Evolutionary conservation across 2,797 vertebrate genomes (phyloP).

Genomic region (Spinus olivaceus): DNA sequence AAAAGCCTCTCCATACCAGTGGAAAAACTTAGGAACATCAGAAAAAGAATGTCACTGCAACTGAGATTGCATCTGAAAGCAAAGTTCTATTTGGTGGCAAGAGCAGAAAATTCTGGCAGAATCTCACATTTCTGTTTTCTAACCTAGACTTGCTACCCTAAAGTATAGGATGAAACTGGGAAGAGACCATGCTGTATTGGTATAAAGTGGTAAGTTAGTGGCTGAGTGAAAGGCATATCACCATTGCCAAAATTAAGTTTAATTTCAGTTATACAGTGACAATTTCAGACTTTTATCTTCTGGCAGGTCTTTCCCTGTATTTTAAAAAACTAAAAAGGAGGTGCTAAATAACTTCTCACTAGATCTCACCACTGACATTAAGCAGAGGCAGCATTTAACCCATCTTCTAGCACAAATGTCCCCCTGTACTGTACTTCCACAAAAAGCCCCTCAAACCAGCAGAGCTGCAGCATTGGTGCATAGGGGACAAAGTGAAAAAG

Average conservation of each 20-base stretch:
- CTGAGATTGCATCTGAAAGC: neutral
- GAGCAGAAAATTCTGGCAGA: neutral
- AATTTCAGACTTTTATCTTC: neutral
- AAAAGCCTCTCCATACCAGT: neutral
- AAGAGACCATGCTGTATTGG: neutral
- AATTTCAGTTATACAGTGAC: neutral
- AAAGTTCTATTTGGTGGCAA: neutral
- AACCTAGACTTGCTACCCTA: neutral
- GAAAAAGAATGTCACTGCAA: neutral
- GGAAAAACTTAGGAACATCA: neutral
- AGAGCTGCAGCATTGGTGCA: neutral
- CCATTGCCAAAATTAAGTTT: neutral
- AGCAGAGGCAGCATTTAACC: neutral
- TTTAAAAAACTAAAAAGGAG: neutral
- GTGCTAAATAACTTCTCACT: neutral
- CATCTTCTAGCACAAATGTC: neutral
- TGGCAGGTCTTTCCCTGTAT: neutral
- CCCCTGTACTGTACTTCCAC: neutral
- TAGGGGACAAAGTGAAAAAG: accelerated
- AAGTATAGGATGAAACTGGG: neutral
- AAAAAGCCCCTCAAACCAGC: neutral
- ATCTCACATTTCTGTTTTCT: neutral
- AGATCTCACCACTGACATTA: neutral
- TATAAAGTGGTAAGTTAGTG: neutral
- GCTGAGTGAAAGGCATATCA: neutral